Evolutionary conservation across 2,888 invertebrate genomes (phyloP), one percentile per base, ranked within the genome.

Genomic region (Theretra japonica): DNA sequence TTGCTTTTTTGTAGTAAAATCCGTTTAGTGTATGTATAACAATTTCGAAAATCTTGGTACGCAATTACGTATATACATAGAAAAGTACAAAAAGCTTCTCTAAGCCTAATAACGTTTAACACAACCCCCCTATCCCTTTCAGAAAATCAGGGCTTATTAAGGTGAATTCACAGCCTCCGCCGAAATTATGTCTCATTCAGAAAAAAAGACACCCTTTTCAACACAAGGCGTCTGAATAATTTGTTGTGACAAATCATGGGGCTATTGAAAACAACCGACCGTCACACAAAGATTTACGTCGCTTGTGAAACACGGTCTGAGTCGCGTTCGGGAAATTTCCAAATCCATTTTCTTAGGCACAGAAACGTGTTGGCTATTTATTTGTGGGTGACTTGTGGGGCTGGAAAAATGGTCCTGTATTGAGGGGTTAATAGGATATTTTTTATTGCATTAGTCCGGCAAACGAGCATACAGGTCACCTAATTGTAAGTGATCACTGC

Each of bases 241-340:
- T 90, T 89, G 88, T 84, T 83, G 84, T 87, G 89, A 90, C 89
- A 89, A 90, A 90, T 90, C 84, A 88, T 80, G 80, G 82, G 79
- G 84, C 87, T 82, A 88, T 89, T 89, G 88, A 87, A 86, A 89
- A 88, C 87, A 89, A 87, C 83, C 82, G 80, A 74, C 77, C 79
- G 83, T 81, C 82, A 74, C 72, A 77, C 79, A 78, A 78, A 83
- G 86, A 86, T 86, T 88, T 86, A 85, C 83, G 83, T 79, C 74
- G 79, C 80, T 80, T 79, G 80, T 82, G 79, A 80, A 72, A 70
- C 71, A 70, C 75, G 73, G 75, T 57, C 70, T 69, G 62, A 62
- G 69, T 30, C 28, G 70, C 56, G 73, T 53, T 72, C 73, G 69
- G 73, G 76, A 77, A 77, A 80, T 81, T 79, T 78, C 71, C 75